phyloP scores from a whole-genome alignment of 2,888 invertebrate genomes.

The Drosophila maculinotata region DNA sequence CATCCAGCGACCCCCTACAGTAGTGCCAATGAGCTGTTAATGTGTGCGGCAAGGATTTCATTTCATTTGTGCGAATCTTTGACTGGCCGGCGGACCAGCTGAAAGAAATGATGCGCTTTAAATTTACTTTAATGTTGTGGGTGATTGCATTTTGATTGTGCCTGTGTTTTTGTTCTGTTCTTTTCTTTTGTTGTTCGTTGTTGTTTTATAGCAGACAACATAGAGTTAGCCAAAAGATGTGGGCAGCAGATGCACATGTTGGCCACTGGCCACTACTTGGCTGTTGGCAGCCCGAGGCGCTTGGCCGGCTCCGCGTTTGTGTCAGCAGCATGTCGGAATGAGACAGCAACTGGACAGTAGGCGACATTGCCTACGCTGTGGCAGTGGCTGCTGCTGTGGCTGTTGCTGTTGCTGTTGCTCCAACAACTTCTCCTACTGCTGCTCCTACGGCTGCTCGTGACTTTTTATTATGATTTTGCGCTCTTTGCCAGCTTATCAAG shows the following conservation, averaged over 20 bases:
- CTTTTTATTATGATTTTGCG: conserved; percentile 67
- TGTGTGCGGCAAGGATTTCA: conserved; percentile 79
- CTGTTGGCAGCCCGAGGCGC: conserved; percentile 67
- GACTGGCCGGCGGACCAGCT: conserved; percentile 5
- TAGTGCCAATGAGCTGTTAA: conserved; percentile 84
- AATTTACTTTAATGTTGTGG: conserved; percentile 78
- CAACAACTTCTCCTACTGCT: conserved; percentile 30
- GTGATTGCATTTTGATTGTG: conserved; percentile 80
- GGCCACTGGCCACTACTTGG: conserved; percentile 25
- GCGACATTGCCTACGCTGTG: conserved; percentile 67
- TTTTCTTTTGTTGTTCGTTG: background rate
- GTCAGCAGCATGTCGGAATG: conserved; percentile 83
- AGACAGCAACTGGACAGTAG: conserved; percentile 69
- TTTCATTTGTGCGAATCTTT: conserved; percentile 61
- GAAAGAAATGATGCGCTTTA: conserved; percentile 56
- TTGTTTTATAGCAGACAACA: conserved; percentile 2
- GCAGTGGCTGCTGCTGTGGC: conserved; percentile 18
- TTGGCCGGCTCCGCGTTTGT: conserved; percentile 70
- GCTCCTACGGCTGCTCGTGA: conserved; percentile 22
- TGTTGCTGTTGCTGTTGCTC: conserved; percentile 34
- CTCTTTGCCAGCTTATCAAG: conserved; percentile 67
- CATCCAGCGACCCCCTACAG: conserved; percentile 79
- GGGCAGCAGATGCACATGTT: conserved; percentile 62
- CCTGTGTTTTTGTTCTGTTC: conserved; percentile 7
- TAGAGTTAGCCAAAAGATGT: conserved; percentile 46